phyloP scores from a whole-genome alignment of 2,113 vertebrate species.

The Cephalopterus ornatus region DNA sequence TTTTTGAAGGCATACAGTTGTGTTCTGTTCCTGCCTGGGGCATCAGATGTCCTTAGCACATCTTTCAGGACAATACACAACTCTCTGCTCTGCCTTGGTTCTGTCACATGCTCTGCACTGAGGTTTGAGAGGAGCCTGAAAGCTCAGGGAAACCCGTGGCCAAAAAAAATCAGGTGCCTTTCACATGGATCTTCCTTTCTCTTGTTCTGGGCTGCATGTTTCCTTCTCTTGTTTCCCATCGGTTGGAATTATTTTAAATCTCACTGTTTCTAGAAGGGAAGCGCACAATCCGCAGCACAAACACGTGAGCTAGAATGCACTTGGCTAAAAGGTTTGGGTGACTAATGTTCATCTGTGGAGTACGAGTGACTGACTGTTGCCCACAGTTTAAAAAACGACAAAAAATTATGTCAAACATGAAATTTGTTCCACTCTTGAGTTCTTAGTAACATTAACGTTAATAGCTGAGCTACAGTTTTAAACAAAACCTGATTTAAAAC shows the following conservation, averaged over 20 bases:
- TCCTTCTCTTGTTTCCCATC: not conserved
- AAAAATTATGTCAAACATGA: not conserved
- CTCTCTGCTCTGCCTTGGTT: not conserved
- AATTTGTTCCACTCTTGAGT: not conserved
- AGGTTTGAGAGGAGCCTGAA: not conserved
- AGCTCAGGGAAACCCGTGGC: not conserved
- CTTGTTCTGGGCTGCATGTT: not conserved
- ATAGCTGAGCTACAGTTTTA: not conserved
- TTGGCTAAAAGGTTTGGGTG: not conserved
- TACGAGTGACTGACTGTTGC: not conserved
- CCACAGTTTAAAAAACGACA: not conserved
- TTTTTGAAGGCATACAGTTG: conserved; percentile 15
- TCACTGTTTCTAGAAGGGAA: not conserved
- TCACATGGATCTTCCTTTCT: not conserved
- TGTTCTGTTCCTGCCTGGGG: conserved; percentile 23
- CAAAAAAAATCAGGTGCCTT: not conserved
- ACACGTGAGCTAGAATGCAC: not conserved
- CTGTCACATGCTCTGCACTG: not conserved
- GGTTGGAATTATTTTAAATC: not conserved
- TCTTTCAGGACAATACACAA: not conserved
- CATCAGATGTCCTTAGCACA: conserved; percentile 40
- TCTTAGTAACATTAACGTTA: not conserved
- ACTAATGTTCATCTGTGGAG: not conserved
- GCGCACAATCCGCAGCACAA: not conserved
- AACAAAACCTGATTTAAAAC: not conserved